Conservation (phyloP, 1,140 invertebrate genomes). For the Leptinotarsa defecta region DNA sequence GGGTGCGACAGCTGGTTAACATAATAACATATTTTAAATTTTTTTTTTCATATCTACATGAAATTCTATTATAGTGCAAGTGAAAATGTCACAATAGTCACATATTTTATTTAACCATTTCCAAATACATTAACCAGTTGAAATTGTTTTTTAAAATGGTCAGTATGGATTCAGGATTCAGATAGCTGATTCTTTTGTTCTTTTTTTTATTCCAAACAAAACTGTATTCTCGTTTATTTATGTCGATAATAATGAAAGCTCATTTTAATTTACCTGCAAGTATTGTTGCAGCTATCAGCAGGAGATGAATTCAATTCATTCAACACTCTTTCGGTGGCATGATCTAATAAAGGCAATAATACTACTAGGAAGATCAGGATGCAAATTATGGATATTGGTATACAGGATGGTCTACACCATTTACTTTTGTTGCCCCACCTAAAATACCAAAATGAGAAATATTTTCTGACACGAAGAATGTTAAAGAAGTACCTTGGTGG, state of each 20-base stretch:
- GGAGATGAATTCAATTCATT: conserved; percentile 53
- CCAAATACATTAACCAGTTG: no score
- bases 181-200: no score
- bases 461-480: conserved; percentile 10
- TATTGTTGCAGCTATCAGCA: conserved; percentile 58
- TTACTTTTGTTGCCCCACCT: conserved; percentile 61
- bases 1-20: no score
- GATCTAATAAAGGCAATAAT: conserved; percentile 74
- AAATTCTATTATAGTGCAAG: no score
- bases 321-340: conserved; percentile 57
- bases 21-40: no score
- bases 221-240: no score
- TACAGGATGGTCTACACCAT: conserved; percentile 77
- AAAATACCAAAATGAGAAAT: conserved; percentile 23
- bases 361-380: conserved; percentile 77
- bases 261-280: conserved; percentile 59
- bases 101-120: no score
- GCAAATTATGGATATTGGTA: conserved; percentile 78
- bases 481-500: conserved; percentile 40
- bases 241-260: not conserved
- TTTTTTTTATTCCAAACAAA: no score
- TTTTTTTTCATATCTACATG: no score
- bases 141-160: no score
- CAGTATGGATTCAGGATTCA: no score
- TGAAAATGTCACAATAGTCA: no score